A percentile compares a stretch with the other conserved stretches of the same genome.
phyloP scores from a whole-genome alignment of 2,888 invertebrate genomes.

The Drosophila sordidapex region DNA sequence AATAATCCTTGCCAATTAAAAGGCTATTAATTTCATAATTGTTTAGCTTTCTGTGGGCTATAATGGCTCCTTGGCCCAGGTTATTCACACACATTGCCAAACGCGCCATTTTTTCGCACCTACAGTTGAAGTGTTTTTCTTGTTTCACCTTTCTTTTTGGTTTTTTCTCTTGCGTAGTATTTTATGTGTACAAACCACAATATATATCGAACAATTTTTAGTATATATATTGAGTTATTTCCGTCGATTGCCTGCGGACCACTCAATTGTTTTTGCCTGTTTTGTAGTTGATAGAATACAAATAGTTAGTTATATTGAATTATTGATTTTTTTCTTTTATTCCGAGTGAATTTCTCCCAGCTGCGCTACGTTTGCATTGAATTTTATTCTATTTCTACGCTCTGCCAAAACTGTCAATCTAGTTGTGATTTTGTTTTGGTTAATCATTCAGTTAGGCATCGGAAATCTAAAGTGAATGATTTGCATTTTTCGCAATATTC shows the following conservation, averaged over 20 bases:
- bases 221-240: conserved; percentile 37
- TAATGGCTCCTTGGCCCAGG: conserved; percentile 64
- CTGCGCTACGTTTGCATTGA: conserved; percentile 20
- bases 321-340: conserved; percentile 1
- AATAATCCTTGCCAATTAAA: conserved; percentile 66
- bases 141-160: conserved; percentile 16
- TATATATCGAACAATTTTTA: conserved; percentile 22
- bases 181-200: conserved; percentile 11
- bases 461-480: conserved; percentile 43
- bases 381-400: conserved; percentile 3
- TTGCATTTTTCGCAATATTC: conserved; percentile 36
- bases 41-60: conserved; percentile 47
- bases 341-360: conserved; percentile 18
- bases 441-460: conserved; percentile 52
- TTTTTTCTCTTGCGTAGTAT: conserved; percentile 25
- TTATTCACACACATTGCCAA: conserved; percentile 65
- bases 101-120: conserved; percentile 62
- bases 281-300: conserved; percentile 23
- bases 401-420: conserved; percentile 59
- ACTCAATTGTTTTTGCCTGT: conserved; percentile 35
- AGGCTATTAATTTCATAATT: conserved; percentile 76
- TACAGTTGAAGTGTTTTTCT: conserved; percentile 20
- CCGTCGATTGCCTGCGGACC: conserved; percentile 31
- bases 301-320: conserved; percentile 31
- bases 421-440: conserved; percentile 50